Percentiles rank a stretch among this genome's conserved stretches.
phyloP scores from a whole-genome alignment of 2,888 invertebrate species.

The Gryllus longicercus region DNA sequence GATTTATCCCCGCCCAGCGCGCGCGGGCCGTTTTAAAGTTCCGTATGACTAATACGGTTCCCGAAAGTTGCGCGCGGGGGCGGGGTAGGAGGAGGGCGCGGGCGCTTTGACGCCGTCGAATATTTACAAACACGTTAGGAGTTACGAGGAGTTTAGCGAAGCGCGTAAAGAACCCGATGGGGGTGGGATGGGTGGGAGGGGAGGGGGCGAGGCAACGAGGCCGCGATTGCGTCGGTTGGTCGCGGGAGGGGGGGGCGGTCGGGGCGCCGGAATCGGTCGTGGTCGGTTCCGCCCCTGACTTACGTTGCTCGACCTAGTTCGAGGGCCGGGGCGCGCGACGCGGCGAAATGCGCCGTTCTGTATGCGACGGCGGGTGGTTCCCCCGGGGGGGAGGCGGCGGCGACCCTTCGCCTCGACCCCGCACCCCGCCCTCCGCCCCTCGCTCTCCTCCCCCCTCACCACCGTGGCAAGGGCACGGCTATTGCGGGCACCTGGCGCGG shows the following conservation, averaged over 20 bases:
- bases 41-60: constrained; percentile 17
- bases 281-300: not conserved
- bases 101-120: constrained; percentile 10
- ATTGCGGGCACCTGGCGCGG: constrained; percentile 1
- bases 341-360: too few species aligned
- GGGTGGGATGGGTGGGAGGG: not conserved
- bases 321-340: too few species aligned
- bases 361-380: too few species aligned
- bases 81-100: not conserved
- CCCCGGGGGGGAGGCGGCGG: too few species aligned
- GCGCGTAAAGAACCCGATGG: not conserved
- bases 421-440: not conserved
- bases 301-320: not conserved
- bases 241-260: not conserved
- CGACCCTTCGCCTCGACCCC: not conserved
- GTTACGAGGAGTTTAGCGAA: constrained; percentile 6
- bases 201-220: not conserved
- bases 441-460: not conserved
- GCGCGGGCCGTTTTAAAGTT: not conserved
- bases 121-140: constrained; percentile 17
- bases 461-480: not conserved
- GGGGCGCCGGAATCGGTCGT: not conserved
- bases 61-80: not conserved
- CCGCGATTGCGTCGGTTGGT: too few species aligned
- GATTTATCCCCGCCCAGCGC: not conserved